A percentile compares a stretch with the other conserved stretches of the same genome.
phyloP scores from a whole-genome alignment of 1,140 invertebrate species.

The Homalodisca vitripennis region DNA sequence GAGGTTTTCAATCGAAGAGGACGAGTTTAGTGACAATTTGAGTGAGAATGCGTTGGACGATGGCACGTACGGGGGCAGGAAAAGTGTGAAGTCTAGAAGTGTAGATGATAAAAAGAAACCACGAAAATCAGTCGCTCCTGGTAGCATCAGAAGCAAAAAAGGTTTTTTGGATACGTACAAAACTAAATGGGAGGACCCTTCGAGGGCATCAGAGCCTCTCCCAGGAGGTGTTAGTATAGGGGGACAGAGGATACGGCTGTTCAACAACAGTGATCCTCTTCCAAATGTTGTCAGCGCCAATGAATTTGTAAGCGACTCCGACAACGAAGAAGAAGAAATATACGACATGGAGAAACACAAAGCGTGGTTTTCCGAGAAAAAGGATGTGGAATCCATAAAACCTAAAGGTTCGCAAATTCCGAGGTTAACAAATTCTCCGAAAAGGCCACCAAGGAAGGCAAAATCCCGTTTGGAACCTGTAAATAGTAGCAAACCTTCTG shows the following conservation, averaged over 20 bases:
- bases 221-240: constrained; percentile 49
- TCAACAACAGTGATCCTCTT: constrained; percentile 47
- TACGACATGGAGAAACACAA: constrained; percentile 11
- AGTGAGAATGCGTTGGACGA: constrained; percentile 52
- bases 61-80: constrained; percentile 16
- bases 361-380: constrained; percentile 6
- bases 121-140: constrained; percentile 18
- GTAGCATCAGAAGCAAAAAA: constrained; percentile 48
- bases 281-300: neutral
- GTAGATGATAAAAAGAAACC: constrained; percentile 23
- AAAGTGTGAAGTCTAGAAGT: neutral
- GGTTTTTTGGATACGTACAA: constrained; percentile 4
- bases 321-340: constrained; percentile 15
- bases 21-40: constrained; percentile 49
- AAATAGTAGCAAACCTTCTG: constrained; percentile 36
- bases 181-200: constrained; percentile 45
- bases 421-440: constrained; percentile 37
- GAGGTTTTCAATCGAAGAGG: constrained; percentile 11
- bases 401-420: neutral
- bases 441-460: constrained; percentile 46
- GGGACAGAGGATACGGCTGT: constrained; percentile 51
- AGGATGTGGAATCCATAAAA: neutral
- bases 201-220: constrained; percentile 46
- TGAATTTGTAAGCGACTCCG: constrained; percentile 30
- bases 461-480: constrained; percentile 19